Evolutionary conservation across 1,140 invertebrate genomes (phyloP).

Genomic region (Homarus americanus): DNA sequence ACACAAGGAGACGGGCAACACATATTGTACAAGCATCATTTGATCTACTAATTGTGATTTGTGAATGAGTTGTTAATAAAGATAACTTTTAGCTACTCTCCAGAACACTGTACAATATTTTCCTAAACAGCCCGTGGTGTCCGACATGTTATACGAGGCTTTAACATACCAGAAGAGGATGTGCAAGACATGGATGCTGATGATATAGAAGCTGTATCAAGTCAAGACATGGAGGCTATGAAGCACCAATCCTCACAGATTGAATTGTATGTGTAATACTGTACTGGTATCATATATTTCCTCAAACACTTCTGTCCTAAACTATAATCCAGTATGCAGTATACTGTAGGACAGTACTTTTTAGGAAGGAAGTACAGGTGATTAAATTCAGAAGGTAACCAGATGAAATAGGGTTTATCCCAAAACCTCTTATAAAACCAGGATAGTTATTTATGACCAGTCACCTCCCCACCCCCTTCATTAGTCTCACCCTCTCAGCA

Average conservation of each 20-base stretch:
- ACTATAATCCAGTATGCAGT: neutral
- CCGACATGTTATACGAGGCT: neutral
- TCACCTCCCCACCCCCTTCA: too few relatives aligned
- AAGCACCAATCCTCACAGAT: neutral
- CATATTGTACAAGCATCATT: too few relatives aligned
- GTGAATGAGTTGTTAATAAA: neutral
- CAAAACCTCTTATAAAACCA: too few relatives aligned
- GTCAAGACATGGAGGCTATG: neutral
- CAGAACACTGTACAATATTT: neutral
- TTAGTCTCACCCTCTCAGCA: too few relatives aligned
- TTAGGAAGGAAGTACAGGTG: too few relatives aligned
- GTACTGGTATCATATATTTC: neutral
- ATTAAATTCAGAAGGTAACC: too few relatives aligned
- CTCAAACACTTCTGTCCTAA: too few relatives aligned
- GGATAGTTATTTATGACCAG: too few relatives aligned
- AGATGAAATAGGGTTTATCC: too few relatives aligned
- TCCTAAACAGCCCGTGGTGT: neutral
- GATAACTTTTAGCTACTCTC: neutral
- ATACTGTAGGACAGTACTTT: neutral
- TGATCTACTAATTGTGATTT: neutral
- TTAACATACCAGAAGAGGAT: neutral
- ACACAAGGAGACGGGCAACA: too few relatives aligned
- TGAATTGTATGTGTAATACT: slow-evolving; percentile 24
- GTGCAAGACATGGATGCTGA: neutral
- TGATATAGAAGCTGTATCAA: neutral